Conservation (phyloP, 2,797 vertebrate genomes). For the Tiaroga cobitis region DNA sequence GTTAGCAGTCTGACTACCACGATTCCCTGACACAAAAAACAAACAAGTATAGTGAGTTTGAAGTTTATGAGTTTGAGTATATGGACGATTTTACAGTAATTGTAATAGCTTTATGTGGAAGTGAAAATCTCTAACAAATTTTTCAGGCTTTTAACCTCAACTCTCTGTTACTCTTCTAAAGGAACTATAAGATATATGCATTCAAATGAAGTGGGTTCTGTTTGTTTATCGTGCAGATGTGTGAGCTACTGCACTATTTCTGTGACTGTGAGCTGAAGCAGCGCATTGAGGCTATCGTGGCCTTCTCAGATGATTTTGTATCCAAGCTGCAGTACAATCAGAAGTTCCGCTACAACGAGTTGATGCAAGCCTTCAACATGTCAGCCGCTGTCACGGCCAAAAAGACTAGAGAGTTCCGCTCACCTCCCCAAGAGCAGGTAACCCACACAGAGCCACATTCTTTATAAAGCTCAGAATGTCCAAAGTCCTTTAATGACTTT, state of each 20-base stretch:
- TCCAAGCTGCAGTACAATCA: conserved; percentile 97
- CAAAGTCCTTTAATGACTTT: background rate
- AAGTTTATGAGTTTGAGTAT: background rate
- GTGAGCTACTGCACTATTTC: conserved; percentile 96
- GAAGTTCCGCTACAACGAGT: conserved; percentile 97
- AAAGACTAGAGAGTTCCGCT: conserved; percentile 97
- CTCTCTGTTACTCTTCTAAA: background rate
- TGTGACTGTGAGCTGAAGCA: conserved; percentile 98
- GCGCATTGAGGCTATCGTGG: conserved; percentile 95
- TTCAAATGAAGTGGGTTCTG: background rate
- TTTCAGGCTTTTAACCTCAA: background rate
- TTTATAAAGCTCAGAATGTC: background rate
- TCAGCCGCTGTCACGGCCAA: conserved; percentile 95
- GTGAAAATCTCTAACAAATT: background rate
- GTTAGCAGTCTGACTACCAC: too few relatives aligned
- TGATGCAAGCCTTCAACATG: conserved; percentile 99
- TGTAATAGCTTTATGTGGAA: background rate
- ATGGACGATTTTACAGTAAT: background rate
- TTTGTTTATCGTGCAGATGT: conserved; percentile 84
- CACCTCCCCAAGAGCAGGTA: conserved; percentile 99
- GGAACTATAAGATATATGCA: background rate
- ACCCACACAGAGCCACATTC: background rate
- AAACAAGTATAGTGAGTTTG: background rate
- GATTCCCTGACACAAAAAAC: too few relatives aligned
- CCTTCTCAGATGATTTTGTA: conserved; percentile 94